Evolutionary conservation across 2,113 vertebrate species (phyloP).

Genomic region (Rutilus rutilus): DNA sequence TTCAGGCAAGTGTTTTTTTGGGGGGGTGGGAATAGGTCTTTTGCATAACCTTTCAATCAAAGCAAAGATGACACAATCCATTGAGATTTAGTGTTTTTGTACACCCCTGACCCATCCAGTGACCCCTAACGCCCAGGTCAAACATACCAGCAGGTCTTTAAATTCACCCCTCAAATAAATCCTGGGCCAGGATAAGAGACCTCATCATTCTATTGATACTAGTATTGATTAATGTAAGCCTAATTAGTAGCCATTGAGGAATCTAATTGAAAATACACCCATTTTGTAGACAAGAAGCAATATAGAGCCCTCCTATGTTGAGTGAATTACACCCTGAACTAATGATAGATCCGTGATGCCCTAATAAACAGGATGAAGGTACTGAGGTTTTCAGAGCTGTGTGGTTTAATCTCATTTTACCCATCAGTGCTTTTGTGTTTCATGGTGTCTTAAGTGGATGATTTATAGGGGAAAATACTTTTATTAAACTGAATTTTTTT

Average conservation of each 20-base stretch:
- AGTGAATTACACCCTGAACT: conserved; percentile 46
- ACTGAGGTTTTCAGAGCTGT: conserved; percentile 18
- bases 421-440: conserved; percentile 44
- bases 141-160: conserved; percentile 79
- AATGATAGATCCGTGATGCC: conserved; percentile 52
- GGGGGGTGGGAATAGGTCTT: too few species aligned
- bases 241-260: conserved; percentile 78
- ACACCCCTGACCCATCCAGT: conserved; percentile 75
- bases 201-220: conserved; percentile 74
- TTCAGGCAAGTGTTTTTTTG: neutral
- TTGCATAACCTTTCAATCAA: neutral
- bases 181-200: conserved; percentile 66
- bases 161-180: conserved; percentile 80
- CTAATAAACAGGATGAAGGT: conserved; percentile 48
- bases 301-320: conserved; percentile 39
- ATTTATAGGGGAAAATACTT: neutral
- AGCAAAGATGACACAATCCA: conserved; percentile 59
- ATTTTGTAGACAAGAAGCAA: conserved; percentile 62
- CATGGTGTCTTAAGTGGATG: neutral
- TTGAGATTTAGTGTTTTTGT: conserved; percentile 72
- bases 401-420: conserved; percentile 49
- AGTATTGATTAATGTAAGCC: conserved; percentile 83
- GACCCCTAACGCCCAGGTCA: conserved; percentile 81
- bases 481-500: too few species aligned
- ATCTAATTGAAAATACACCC: conserved; percentile 77